phyloP scores from a whole-genome alignment of 2,888 invertebrate species.

The Cancer borealis region DNA sequence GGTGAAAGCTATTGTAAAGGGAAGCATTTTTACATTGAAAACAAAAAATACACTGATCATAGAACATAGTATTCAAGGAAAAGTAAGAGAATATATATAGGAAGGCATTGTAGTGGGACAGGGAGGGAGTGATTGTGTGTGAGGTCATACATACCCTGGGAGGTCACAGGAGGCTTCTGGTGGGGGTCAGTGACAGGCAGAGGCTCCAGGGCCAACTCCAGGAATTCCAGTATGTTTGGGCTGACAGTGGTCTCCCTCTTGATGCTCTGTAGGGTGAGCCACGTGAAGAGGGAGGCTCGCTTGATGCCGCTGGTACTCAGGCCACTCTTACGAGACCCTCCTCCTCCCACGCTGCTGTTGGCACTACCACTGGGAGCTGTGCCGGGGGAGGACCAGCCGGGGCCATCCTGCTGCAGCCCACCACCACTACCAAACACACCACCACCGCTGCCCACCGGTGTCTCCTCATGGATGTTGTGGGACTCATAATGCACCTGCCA shows the following conservation, averaged over 20 bases:
- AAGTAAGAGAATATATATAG: not conserved
- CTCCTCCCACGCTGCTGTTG: constrained; percentile 46
- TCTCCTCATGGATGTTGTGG: constrained; percentile 85
- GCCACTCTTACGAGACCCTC: constrained; percentile 57
- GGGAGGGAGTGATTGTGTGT: not conserved
- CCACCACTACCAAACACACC: constrained; percentile 53
- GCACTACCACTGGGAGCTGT: constrained; percentile 47
- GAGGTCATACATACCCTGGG: constrained; percentile 78
- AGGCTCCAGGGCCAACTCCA: constrained; percentile 97
- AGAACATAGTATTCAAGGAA: not conserved
- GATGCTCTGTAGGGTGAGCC: constrained; percentile 97
- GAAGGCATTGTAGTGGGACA: not conserved
- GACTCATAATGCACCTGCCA: constrained; percentile 89
- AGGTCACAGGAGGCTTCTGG: constrained; percentile 77
- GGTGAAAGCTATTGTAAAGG: not conserved
- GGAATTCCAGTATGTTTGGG: constrained; percentile 96
- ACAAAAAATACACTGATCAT: not conserved
- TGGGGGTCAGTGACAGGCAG: constrained; percentile 85
- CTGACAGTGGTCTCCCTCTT: constrained; percentile 98
- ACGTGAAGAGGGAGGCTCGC: constrained; percentile 91
- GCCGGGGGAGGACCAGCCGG: constrained; percentile 67
- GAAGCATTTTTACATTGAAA: not conserved
- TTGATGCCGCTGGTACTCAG: constrained; percentile 65
- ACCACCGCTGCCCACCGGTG: constrained; percentile 73
- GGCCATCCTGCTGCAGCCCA: constrained; percentile 48